These are phyloP conservation scores for Oikopleura albicans DNA, from an alignment of 23 tunicate genomes.

Conservation along the genomic window DNA sequence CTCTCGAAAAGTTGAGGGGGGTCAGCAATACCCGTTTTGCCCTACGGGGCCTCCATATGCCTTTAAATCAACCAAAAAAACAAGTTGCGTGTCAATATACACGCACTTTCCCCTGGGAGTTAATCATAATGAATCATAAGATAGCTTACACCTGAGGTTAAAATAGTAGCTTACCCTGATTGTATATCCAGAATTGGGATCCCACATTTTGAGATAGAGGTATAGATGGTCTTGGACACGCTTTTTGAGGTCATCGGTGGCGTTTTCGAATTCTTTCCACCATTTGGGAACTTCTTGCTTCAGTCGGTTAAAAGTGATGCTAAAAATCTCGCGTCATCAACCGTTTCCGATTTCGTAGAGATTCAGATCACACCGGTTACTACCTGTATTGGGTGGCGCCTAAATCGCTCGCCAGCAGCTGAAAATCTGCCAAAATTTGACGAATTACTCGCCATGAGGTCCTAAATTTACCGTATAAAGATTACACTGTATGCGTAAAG, in stretches of 20 bases:
- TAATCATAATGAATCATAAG: too few species aligned
- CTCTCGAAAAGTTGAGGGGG: too few species aligned
- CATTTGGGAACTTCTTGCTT: not conserved
- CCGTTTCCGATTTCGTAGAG: too few species aligned
- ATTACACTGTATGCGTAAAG: too few species aligned
- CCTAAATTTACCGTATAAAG: not conserved
- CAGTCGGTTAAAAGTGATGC: not conserved
- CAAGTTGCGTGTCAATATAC: too few species aligned
- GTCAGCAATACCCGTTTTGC: too few species aligned
- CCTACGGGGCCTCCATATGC: too few species aligned
- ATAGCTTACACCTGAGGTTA: too few species aligned
- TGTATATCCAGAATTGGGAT: slow-evolving; percentile 1
- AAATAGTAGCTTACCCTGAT: not conserved
- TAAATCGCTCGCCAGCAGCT: not conserved
- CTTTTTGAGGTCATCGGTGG: not conserved
- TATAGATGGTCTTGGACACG: not conserved
- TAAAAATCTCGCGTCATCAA: not conserved
- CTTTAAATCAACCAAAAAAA: too few species aligned
- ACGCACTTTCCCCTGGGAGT: too few species aligned
- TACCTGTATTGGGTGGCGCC: not conserved
- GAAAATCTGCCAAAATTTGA: not conserved
- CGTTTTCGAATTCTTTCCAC: not conserved
- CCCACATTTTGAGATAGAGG: slow-evolving; percentile 10
- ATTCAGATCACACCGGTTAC: not conserved
- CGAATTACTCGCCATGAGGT: not conserved